Base-by-base conservation (phyloP, 1,140 invertebrate genomes). In the Nephotettix cincticeps region DNA sequence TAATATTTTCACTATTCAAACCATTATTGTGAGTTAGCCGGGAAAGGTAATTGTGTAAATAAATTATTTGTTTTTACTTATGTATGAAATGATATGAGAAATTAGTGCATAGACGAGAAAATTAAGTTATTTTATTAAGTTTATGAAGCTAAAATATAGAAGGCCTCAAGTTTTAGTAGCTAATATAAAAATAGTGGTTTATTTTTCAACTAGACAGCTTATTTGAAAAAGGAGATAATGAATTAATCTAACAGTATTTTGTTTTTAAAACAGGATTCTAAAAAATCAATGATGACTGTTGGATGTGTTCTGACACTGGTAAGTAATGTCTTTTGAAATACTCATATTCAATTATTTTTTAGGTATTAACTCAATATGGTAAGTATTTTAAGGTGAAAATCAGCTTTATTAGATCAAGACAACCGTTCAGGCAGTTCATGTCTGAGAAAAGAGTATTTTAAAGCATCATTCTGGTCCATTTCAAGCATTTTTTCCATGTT, bases 211-310 rank as follows among this genome's bases (percentile, higher is more conserved):
- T 9, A 17, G 6, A 40, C 17, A 9, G 21, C 19, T 9, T 51
- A 19, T 51, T 19, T 51, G 19, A 6, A 51, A 11, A 51, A 51
- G n/a, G 19, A 51, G 3, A 19, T 3, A 9, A 21, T 51, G 4
- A 51, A 6, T 11, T 9, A 9, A 19, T 11, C 14, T 51, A 11
- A 4, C 19, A 51, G 19, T 4, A 19, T 11, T 51, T 11, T 51
- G n/a, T 68, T 47, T 72, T 73, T 21, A 69, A 77, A 77, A 72
- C 64, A 81, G 78, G 73, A 81, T 76, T 76, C 79, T 67, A 64
- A 75, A 19, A 74, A 72, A 68, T 76, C 75, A 54, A 71, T 72
- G 6, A 51, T 81, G 32, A 64, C 74, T 28, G 40, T 77, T 19
- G 69, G 74, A 69, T 79, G 77, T n/a, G 70, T 54, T 11, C 65